Percentiles rank a stretch among this genome's conserved stretches.
Evolutionary conservation across 2,113 vertebrate species (phyloP).

Genomic region (Sciurus niger): DNA sequence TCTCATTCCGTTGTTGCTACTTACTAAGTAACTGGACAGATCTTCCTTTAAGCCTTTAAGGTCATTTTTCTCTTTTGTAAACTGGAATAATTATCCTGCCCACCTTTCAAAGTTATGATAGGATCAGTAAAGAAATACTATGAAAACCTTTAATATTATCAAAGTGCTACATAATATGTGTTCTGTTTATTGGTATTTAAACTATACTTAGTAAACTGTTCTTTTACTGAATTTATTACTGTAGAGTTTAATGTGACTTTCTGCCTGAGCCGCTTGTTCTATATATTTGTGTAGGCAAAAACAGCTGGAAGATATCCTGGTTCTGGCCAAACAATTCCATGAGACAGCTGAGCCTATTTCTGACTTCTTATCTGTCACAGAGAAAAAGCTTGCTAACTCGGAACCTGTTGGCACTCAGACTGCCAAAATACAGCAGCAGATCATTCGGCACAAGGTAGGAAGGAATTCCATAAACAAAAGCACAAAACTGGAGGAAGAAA

Average conservation of each 20-base stretch:
- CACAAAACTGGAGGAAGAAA: background rate
- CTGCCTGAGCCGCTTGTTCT: constrained; percentile 64
- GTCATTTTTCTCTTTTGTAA: background rate
- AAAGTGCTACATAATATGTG: background rate
- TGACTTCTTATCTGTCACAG: constrained; percentile 96
- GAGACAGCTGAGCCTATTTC: constrained; percentile 96
- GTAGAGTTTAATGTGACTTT: constrained; percentile 55
- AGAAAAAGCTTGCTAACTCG: constrained; percentile 96
- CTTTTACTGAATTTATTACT: constrained; percentile 58
- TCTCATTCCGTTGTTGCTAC: background rate
- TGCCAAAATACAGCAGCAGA: constrained; percentile 98
- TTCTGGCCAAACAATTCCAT: constrained; percentile 97
- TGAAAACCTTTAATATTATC: constrained; percentile 17
- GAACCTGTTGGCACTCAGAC: constrained; percentile 99
- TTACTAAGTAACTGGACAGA: background rate
- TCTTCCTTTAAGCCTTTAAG: constrained; percentile 16
- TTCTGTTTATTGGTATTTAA: constrained; percentile 54
- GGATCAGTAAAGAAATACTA: background rate
- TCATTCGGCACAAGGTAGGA: constrained; percentile 95
- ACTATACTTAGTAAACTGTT: background rate
- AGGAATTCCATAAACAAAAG: background rate
- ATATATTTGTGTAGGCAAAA: constrained; percentile 91
- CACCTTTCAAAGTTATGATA: background rate
- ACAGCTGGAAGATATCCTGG: constrained; percentile 97
- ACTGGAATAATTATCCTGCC: constrained; percentile 34